A percentile compares a stretch with the other conserved stretches of the same genome.
Evolutionary conservation across 2,797 vertebrate species (phyloP).

Genomic region (Aulostomus chinensis): DNA sequence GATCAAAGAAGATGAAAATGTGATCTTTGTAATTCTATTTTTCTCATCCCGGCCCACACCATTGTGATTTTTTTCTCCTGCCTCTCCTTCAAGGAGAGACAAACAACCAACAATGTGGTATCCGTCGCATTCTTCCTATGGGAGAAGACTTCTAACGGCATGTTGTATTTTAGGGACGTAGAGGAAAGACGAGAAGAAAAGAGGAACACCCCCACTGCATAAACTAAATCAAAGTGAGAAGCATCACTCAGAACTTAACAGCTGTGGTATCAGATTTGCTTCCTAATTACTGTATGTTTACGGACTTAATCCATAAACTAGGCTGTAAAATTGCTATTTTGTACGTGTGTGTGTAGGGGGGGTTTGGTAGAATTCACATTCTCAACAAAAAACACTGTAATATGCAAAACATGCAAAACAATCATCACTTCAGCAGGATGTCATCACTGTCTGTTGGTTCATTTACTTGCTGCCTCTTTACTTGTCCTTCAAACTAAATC

Average conservation of each 20-base stretch:
- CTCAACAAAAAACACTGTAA: too few relatives aligned
- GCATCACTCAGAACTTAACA: slow-evolving; percentile 36
- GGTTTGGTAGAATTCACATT: too few relatives aligned
- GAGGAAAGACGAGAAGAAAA: slow-evolving; percentile 53
- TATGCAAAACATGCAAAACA: neutral
- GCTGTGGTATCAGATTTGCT: slow-evolving; percentile 34
- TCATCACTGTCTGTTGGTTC: neutral
- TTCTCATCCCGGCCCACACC: slow-evolving; percentile 53
- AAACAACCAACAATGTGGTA: slow-evolving; percentile 75
- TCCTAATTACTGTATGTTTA: slow-evolving; percentile 29
- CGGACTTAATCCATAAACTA: too few relatives aligned
- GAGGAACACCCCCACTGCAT: slow-evolving; percentile 52
- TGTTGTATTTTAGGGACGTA: slow-evolving; percentile 65
- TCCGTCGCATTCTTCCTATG: slow-evolving; percentile 71
- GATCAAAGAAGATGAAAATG: slow-evolving; percentile 75
- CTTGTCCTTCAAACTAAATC: slow-evolving; percentile 44
- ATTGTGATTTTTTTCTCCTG: slow-evolving; percentile 37
- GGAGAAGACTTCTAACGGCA: slow-evolving; percentile 70
- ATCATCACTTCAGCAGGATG: neutral
- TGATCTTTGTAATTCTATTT: slow-evolving; percentile 70
- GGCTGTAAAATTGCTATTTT: too few relatives aligned
- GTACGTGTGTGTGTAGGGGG: too few relatives aligned
- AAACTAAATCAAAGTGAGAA: slow-evolving; percentile 59
- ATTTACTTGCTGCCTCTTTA: slow-evolving; percentile 1
- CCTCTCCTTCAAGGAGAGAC: slow-evolving; percentile 52